A percentile compares a stretch with the other conserved stretches of the same genome.
Evolutionary conservation across 2,113 vertebrate species (phyloP).

Genomic region (Cyprinus carpio): DNA sequence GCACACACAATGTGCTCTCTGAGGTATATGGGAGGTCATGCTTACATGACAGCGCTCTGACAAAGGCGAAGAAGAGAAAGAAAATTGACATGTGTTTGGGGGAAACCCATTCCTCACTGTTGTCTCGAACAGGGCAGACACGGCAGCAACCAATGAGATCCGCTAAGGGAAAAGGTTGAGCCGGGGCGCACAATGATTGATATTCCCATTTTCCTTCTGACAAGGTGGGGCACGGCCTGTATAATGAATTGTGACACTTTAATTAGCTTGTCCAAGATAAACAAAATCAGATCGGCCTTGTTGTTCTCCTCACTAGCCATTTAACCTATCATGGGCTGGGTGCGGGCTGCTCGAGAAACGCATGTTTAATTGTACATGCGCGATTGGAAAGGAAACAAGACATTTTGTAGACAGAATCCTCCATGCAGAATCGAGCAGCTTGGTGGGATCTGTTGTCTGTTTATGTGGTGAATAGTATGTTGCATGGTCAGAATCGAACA

Average conservation of each 20-base stretch:
- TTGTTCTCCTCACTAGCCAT: slow-evolving; percentile 40
- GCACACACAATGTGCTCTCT: background rate
- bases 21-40: slow-evolving; percentile 25
- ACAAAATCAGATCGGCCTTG: slow-evolving; percentile 73
- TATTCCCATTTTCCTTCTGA: slow-evolving; percentile 78
- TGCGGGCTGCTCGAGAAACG: background rate
- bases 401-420: background rate
- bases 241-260: slow-evolving; percentile 82
- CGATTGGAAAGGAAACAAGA: background rate
- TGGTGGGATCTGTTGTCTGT: background rate
- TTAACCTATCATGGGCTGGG: slow-evolving; percentile 24
- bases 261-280: slow-evolving; percentile 76
- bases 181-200: slow-evolving; percentile 72
- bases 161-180: slow-evolving; percentile 38
- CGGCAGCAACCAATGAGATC: slow-evolving; percentile 43
- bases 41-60: slow-evolving; percentile 28
- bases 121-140: slow-evolving; percentile 64
- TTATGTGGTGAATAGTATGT: background rate
- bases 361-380: slow-evolving; percentile 18
- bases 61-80: background rate
- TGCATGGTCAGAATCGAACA: background rate
- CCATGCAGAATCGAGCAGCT: background rate
- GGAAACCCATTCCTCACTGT: slow-evolving; percentile 64
- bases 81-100: slow-evolving; percentile 31
- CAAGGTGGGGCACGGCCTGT: slow-evolving; percentile 70